Evolutionary conservation across 1,140 invertebrate species (phyloP), one percentile per base, ranked within the genome.

Genomic region (Drosophila suzukii): DNA sequence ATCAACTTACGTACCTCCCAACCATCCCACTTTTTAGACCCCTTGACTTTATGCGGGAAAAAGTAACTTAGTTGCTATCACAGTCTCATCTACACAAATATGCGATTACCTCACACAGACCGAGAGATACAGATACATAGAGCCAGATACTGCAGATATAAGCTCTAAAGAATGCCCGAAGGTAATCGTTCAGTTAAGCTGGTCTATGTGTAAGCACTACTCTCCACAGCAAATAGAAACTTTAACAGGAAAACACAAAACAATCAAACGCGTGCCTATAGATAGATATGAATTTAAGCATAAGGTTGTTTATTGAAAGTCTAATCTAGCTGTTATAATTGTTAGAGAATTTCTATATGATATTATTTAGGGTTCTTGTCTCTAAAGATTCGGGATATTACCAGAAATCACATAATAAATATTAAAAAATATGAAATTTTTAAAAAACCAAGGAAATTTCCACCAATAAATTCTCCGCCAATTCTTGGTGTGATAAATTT

Each of bases 31-130:
- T 24, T 44, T 41, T 15, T 47, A 54, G 4, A 51, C 65, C 36
- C 30, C 38, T 51, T 30, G 47, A 20, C 34, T 62, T 65, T 36
- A 7, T 38, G 43, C 41, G 17, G 62, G 15, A 34, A 67, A 67
- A 61, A 46, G 50, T 56, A 32, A 44, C 62, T 78, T 47, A 44
- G 78, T 53, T 24, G 71, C 71, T 86, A 86, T 86, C 83, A 66
- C 61, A 66, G 58, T 66, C 82, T 86, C 83, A 86, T 88, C 83
- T 79, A 63, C 57, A 83, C 79, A 88, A 88, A 79, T 86, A 86
- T 88, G 83, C 57, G 70, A 82, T 63, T 67, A 67, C 46, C 30
- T 41, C 34, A 41, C 20, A 62, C 13, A 67, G 15, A 11, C n/a
- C 59, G 46, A 30, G 24, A 34, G 49, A 71, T 44, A 27, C 43